Conservation (phyloP, 1,140 invertebrate genomes). For the Drosophila pallidifrons region DNA sequence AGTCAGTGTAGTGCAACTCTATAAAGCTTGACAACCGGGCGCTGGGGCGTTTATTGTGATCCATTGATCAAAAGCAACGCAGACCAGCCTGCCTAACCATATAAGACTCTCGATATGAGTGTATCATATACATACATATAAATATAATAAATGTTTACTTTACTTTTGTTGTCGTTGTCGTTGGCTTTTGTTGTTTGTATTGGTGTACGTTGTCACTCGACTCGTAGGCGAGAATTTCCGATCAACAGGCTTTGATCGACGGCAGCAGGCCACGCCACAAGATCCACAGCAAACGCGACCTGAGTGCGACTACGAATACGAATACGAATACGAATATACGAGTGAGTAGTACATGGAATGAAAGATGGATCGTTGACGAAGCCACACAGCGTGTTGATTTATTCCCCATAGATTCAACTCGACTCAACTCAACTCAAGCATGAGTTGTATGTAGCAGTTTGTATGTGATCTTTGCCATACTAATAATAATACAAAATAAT, state of each 20-base stretch:
- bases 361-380: slow-evolving; percentile 83
- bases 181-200: slow-evolving; percentile 48
- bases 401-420: slow-evolving; percentile 72
- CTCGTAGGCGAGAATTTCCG: slow-evolving; percentile 82
- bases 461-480: slow-evolving; percentile 51
- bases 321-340: not conserved
- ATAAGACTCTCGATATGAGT: not conserved
- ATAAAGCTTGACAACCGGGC: slow-evolving; percentile 18
- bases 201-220: slow-evolving; percentile 68
- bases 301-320: slow-evolving; percentile 3
- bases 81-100: slow-evolving; percentile 41
- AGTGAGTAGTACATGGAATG: not conserved
- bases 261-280: slow-evolving; percentile 72
- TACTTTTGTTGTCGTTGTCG: slow-evolving; percentile 45
- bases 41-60: slow-evolving; percentile 36
- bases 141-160: slow-evolving; percentile 48
- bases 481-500: slow-evolving; percentile 26
- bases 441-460: slow-evolving; percentile 31
- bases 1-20: not conserved
- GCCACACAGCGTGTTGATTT: slow-evolving; percentile 84
- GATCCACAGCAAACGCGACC: slow-evolving; percentile 6
- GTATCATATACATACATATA: slow-evolving; percentile 14
- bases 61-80: slow-evolving; percentile 68
- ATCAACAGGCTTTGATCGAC: slow-evolving; percentile 79
- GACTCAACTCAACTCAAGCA: slow-evolving; percentile 45